Base-by-base conservation (phyloP, 1,140 invertebrate genomes). In the Temnothorax curvispinosus region DNA sequence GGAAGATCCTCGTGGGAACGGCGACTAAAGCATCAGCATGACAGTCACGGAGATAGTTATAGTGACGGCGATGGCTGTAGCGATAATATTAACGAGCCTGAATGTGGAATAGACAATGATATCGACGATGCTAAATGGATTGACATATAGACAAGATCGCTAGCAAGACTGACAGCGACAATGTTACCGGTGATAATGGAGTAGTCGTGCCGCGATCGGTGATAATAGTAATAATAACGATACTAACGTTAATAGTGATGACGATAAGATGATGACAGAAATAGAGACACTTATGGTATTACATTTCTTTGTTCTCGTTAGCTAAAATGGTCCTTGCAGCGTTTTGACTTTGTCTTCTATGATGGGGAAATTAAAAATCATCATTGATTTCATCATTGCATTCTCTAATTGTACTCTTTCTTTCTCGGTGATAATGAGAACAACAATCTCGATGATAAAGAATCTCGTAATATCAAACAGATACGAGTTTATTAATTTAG, bases 81-180 rank as follows among this genome's bases (percentile, higher is more conserved):
- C 69, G 80, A 84, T 84, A 84, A 47, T 84, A 84, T 84, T 84
- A 84, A 84, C 69, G 80, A 84, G 54, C 13, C 80, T 47, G 54
- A 84, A 84, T 56, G 54, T 35, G 69, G 69, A 84, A 74, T 84
- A 62, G 69, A 75, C 80, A 84, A 84, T 84, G 80, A 47, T 84
- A 60, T 75, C 54, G 69, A 62, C 69, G 69, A 75, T 84, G 35
- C 41, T 84, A 58, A 84, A 84, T 84, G 80, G 69, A 84, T 84
- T 84, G 80, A 75, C 67, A 60, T 47, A 74, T 58, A 82, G 47
- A 71, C 77, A 81, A 81, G 77, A 56, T 81, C 77, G 38, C 47
- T 41, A 13, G 64, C 64, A 54, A 81, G 64, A 8, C 64, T 32
- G 62, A 81, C 52, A 54, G 77, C 77, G 47, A 41, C n/a, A 41